Evolutionary conservation across 2,888 invertebrate genomes (phyloP), one percentile per base, ranked within the genome.

Genomic region (Scaptomyza flava): DNA sequence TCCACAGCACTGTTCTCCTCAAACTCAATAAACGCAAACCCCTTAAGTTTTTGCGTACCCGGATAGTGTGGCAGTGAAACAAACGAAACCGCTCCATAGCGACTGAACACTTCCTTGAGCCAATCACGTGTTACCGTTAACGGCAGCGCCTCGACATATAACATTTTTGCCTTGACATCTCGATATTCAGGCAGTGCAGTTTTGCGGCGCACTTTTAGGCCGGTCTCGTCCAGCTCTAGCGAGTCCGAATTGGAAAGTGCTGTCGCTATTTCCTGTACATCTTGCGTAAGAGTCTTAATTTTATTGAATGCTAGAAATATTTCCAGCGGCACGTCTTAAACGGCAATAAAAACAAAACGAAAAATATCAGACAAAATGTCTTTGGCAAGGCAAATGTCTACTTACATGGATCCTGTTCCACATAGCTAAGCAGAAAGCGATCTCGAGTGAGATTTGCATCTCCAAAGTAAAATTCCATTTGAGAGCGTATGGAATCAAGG

Each of bases 401-500:
- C 93, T 93, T 92, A 95, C 95, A 95, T 9, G 95, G 95, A 91
- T 95, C 94, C 68, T 94, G 93, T 58, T 94, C 93, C 0, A 97
- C 93, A 14, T 96, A 92, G 67, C 96, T 94, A 20, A 94, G 94
- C 62, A 98, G 92, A 91, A 95, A 98, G 58, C 97, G 93, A 91
- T 98, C 98, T 91, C 97, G 98, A 12, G 94, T 94, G 46, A 98
- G 93, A 92, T 98, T 98, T 0, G 98, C 96, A 92, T 98, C 97
- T 79, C 98, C 96, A 88, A 98, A 98, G 91, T 98, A 99, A 92
- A 98, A 98, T 91, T 98, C 98, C 96, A 99, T 97, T 94, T 98
- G 96, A 73, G 95, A 94, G 23, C 95, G 93, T 70, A 98, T 95
- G 11, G 94, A 93, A 72, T 94, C 78, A 95, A 96, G 90, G 71